These are phyloP conservation scores for Psittacula derbiana DNA, from an alignment of 2,797 vertebrate species.

Conservation along the genomic window DNA sequence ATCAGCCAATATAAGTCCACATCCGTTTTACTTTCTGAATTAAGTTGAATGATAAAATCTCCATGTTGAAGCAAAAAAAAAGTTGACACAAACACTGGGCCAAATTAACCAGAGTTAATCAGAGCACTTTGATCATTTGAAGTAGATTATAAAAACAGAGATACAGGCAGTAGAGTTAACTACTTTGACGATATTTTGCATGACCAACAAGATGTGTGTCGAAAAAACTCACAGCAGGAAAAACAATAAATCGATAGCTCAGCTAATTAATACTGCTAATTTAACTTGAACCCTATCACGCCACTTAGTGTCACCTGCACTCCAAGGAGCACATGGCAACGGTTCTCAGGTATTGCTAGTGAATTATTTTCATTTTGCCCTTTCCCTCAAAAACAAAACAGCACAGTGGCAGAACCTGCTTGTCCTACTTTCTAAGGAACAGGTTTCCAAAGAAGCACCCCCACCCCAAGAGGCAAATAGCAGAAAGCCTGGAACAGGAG, in stretches of 20 bases:
- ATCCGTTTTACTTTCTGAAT: neutral
- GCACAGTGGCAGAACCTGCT: neutral
- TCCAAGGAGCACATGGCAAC: neutral
- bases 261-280: constrained; percentile 17
- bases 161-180: neutral
- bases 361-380: neutral
- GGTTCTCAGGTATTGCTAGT: neutral
- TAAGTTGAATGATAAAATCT: neutral
- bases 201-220: neutral
- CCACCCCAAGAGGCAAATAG: neutral
- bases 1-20: neutral
- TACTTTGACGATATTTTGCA: neutral
- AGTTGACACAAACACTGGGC: neutral
- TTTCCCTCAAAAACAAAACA: constrained; percentile 9
- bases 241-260: neutral
- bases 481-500: neutral
- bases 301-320: neutral
- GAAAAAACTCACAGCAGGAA: neutral
- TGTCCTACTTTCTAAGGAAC: neutral
- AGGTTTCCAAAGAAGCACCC: neutral
- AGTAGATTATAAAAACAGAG: neutral
- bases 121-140: neutral
- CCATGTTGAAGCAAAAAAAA: neutral
- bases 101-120: neutral
- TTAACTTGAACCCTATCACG: neutral